Base-by-base conservation (phyloP, 2,797 vertebrate species). In the Xenops minutus region DNA sequence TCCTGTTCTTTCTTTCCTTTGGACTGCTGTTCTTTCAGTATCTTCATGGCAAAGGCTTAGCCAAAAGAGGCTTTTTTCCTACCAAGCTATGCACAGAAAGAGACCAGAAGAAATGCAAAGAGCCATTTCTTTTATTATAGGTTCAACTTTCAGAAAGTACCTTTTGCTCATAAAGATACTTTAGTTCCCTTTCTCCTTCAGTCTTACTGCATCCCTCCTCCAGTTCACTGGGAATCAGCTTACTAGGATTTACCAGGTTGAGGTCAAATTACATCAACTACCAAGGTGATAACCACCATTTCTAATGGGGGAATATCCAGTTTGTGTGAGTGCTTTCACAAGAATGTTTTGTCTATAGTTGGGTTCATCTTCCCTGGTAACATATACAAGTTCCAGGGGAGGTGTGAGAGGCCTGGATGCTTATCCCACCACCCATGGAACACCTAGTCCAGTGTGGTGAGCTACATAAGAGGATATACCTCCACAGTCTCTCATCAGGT, bases 1-100 rank as follows among this genome's bases (percentile, higher is more conserved):
- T 95, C 71, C 67, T 89, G n/a, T 76, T 87, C 59, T 58, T 94
- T 91, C 49, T 89, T 86, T 44, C 36, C 48, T 87, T 88, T 77
- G 37, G 49, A 77, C 19, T 71, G 54, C 61, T 90, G 20, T 1
- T 83, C 54, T 89, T 93, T 74, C 63, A 74, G 46, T 84, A n/a
- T 84, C 88, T 83, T 94, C 56, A 51, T 72, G 66, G 69, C 68
- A 92, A 90, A 88, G 37, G 18, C 49, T 39, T 90, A 86, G 73
- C 36, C 61, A 55, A 63, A 63, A 63, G 43, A 77, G 56, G 21
- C 21, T 44, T 36, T 91, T 83, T 85, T 77, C 56, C 20, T 80
- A 63, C 41, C 20, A 48, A 83, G 16, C 29, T 74, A 41, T 43
- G 46, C 63, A 43, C 26, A 36, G 78, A 91, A 91, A 61, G 44